Base-by-base conservation (phyloP, 2,888 invertebrate genomes). In the Mythimna ferrago region DNA sequence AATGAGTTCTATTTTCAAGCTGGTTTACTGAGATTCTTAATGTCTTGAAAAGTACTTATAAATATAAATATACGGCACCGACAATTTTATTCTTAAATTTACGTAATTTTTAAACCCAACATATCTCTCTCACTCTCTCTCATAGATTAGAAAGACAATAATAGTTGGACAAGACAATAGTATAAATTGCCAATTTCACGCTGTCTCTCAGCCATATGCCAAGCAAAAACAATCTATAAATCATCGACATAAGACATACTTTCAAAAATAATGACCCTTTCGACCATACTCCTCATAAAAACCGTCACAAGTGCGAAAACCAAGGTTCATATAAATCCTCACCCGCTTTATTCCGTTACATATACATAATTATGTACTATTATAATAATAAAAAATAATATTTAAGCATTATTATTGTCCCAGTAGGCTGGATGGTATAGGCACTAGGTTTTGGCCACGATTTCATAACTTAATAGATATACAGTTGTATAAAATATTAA, bases 291-390 rank as follows among this genome's bases (percentile, higher is more conserved):
- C 19, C 53, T 66, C 57, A 78, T 64, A 75, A 79, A 74, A 35
- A 26, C 21, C 54, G 56, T 63, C 70, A 69, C 80, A 86, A 81
- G 71, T 81, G 73, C 78, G 54, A 78, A 73, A 74, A 64, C 53
- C 65, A 64, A 78, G 53, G 35, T 75, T 61, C 74, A 76, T 80
- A 76, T 73, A 87, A 82, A 80, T 87, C 86, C 87, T 73, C 89
- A 88, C 87, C 89, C 88, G 87, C 88, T 86, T 82, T 80, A 73
- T 69, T 82, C 87, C 87, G 77, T 74, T 84, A 84, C 68, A 82
- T 68, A 66, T 64, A 79, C 66, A 80, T 78, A 79, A 75, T 73
- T 66, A 77, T 71, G 61, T 77, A 81, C 75, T 76, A 70, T 44
- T 41, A 44, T 69, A n/a, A 82, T 66, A 63, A 75, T 63, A 32